A percentile compares a stretch with the other conserved stretches of the same genome.
These are phyloP conservation scores for Knipowitschia caucasica DNA, from an alignment of 2,797 vertebrate genomes.

Conservation along the genomic window DNA sequence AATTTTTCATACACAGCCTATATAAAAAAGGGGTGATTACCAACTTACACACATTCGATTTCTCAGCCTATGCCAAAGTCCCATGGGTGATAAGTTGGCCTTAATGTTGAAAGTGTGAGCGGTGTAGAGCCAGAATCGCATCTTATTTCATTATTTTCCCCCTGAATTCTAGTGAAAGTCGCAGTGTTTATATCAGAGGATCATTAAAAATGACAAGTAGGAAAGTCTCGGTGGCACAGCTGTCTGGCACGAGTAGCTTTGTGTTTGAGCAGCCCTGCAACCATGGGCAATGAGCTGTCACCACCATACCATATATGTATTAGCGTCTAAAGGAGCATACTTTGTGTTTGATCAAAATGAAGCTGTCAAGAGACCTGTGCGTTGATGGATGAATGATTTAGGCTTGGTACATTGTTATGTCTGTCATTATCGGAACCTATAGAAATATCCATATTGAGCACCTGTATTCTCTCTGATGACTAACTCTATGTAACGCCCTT, in stretches of 20 bases:
- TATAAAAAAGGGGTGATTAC: slow-evolving; percentile 34
- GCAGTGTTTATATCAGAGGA: slow-evolving; percentile 31
- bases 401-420: slow-evolving; percentile 15
- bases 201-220: slow-evolving; percentile 53
- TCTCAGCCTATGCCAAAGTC: slow-evolving; percentile 12
- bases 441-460: too few species aligned
- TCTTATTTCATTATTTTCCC: slow-evolving; percentile 17
- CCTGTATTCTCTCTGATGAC: too few species aligned
- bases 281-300: slow-evolving; percentile 47
- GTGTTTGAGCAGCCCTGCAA: slow-evolving; percentile 30
- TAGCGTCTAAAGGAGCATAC: slow-evolving; percentile 23
- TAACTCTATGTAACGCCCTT: too few species aligned
- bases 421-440: too few species aligned
- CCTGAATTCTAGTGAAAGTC: slow-evolving; percentile 16
- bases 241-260: slow-evolving; percentile 35
- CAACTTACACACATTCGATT: slow-evolving; percentile 22
- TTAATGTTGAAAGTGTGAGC: slow-evolving; percentile 3
- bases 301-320: slow-evolving; percentile 6
- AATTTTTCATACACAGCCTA: slow-evolving; percentile 28
- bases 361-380: slow-evolving; percentile 35
- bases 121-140: slow-evolving; percentile 7
- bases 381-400: slow-evolving; percentile 34
- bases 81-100: slow-evolving; percentile 17
- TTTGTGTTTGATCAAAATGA: slow-evolving; percentile 51
- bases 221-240: slow-evolving; percentile 35